Evolutionary conservation across 1,140 invertebrate genomes (phyloP), one percentile per base, ranked within the genome.

Genomic region (Neuroterus valhalla): DNA sequence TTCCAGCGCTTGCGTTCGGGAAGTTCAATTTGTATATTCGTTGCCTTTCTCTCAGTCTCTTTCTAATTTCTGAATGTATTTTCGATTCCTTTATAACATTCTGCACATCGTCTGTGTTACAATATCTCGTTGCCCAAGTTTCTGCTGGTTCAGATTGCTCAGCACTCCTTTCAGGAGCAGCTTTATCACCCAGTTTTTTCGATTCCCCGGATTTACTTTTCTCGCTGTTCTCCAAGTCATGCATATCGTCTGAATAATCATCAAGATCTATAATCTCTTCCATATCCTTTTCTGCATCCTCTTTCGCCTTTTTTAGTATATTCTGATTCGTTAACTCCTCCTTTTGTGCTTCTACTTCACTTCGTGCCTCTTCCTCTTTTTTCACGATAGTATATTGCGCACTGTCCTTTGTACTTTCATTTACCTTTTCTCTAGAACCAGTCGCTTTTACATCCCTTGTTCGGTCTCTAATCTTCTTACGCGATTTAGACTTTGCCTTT

Each of bases 11-110:
- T 74, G 78, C 67, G 11, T 81, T 87, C 10, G 86, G 86, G 38
- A 82, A 86, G 75, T 77, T 86, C 46, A 89, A 72, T 77, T 89
- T 90, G 5, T 79, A 82, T 17, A 87, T 68, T 67, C 88, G 81
- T 50, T 90, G 89, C 38, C 89, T 81, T 78, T 90, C 89, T 38
- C 89, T 73, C 48, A 90, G 85, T 11, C 89, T 84, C 77, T 90
- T 90, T 10, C 89, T 83, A 71, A 90, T 90, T 79, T 90, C 89
- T 1, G 89, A 90, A 17, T 90, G 89, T 48, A 90, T 90, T 72
- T 90, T 90, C 4, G 89, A 90, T 72, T 90, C 89, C 79, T 89
- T 90, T 69, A 90, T 90, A 23, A 90, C 89, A 70, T 76, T 89
- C 68, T 90, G 89, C 12, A 90, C 89, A 70, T 89, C 88, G 12